A percentile compares a stretch with the other conserved stretches of the same genome.
Evolutionary conservation across 2,797 vertebrate species (phyloP).

Genomic region (Pseudochaenichthys georgianus): DNA sequence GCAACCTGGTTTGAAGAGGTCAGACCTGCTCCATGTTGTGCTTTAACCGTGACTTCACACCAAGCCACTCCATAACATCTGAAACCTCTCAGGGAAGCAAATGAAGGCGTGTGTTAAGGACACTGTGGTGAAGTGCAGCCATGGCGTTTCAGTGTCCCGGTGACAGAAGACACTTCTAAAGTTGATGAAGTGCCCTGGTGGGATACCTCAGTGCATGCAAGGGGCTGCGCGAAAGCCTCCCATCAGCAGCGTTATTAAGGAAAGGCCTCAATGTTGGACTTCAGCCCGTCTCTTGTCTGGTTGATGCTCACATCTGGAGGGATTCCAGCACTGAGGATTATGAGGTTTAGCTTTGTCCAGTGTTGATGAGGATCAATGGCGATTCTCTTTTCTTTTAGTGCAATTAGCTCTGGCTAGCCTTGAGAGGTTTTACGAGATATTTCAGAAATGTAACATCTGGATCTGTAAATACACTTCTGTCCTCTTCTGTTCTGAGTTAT

Average conservation of each 20-base stretch:
- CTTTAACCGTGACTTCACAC: slow-evolving; percentile 18
- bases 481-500: background rate
- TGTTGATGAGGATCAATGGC: slow-evolving; percentile 63
- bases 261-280: slow-evolving; percentile 50
- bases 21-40: slow-evolving; percentile 12
- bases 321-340: slow-evolving; percentile 58
- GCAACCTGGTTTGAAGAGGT: slow-evolving; percentile 15
- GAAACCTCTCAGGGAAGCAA: slow-evolving; percentile 35
- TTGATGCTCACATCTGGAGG: slow-evolving; percentile 78
- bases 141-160: slow-evolving; percentile 33
- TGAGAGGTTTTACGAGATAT: slow-evolving; percentile 57
- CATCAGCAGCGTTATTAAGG: slow-evolving; percentile 68
- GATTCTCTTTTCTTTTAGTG: slow-evolving; percentile 58
- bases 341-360: slow-evolving; percentile 62
- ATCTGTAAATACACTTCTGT: slow-evolving; percentile 1
- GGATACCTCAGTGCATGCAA: slow-evolving; percentile 47
- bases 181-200: slow-evolving; percentile 62
- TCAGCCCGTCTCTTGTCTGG: slow-evolving; percentile 44
- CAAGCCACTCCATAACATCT: slow-evolving; percentile 46
- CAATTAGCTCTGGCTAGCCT: slow-evolving; percentile 56
- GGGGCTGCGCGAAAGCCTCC: slow-evolving; percentile 49
- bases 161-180: slow-evolving; percentile 56
- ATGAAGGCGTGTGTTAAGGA: slow-evolving; percentile 12
- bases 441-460: slow-evolving; percentile 32
- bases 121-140: slow-evolving; percentile 4